These are phyloP conservation scores for Listronotus oregonensis DNA, from an alignment of 1,140 invertebrate genomes.

Conservation along the genomic window DNA sequence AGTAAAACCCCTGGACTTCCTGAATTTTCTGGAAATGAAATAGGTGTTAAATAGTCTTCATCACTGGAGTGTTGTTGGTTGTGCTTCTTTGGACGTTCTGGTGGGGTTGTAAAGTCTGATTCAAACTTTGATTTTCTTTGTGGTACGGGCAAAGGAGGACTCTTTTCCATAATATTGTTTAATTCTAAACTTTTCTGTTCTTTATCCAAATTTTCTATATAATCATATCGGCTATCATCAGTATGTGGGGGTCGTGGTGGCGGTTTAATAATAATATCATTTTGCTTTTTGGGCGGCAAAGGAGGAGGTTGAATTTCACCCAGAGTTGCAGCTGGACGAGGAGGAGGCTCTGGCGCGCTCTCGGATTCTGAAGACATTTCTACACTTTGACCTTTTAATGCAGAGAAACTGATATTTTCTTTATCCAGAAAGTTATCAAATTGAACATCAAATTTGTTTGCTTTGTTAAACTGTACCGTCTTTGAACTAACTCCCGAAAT, in stretches of 20 bases:
- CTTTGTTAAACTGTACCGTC: slow-evolving; percentile 39
- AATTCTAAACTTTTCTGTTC: slow-evolving; percentile 53
- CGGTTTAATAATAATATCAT: slow-evolving; percentile 58
- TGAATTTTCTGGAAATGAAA: slow-evolving; percentile 53
- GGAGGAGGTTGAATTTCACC: slow-evolving; percentile 76
- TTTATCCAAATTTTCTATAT: slow-evolving; percentile 62
- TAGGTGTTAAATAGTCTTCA: slow-evolving; percentile 69
- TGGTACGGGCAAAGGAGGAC: slow-evolving; percentile 67
- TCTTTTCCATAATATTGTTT: slow-evolving; percentile 49
- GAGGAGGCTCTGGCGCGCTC: slow-evolving; percentile 71
- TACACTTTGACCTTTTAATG: slow-evolving; percentile 46
- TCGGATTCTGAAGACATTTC: slow-evolving; percentile 53
- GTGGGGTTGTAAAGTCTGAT: slow-evolving; percentile 49
- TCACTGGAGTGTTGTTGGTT: slow-evolving; percentile 41
- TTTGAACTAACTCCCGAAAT: slow-evolving; percentile 42
- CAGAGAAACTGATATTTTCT: slow-evolving; percentile 30
- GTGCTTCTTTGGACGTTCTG: slow-evolving; percentile 57
- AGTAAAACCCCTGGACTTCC: slow-evolving; percentile 39
- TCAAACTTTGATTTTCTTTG: slow-evolving; percentile 65
- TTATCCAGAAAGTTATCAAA: slow-evolving; percentile 40
- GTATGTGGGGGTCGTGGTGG: slow-evolving; percentile 69
- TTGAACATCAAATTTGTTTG: slow-evolving; percentile 42
- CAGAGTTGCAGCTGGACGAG: slow-evolving; percentile 62
- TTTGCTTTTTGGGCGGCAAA: slow-evolving; percentile 80
- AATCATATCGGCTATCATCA: slow-evolving; percentile 66